These are phyloP conservation scores for Sinocyclocheilus maitianheensis DNA, from an alignment of 2,113 vertebrate genomes.

Conservation along the genomic window DNA sequence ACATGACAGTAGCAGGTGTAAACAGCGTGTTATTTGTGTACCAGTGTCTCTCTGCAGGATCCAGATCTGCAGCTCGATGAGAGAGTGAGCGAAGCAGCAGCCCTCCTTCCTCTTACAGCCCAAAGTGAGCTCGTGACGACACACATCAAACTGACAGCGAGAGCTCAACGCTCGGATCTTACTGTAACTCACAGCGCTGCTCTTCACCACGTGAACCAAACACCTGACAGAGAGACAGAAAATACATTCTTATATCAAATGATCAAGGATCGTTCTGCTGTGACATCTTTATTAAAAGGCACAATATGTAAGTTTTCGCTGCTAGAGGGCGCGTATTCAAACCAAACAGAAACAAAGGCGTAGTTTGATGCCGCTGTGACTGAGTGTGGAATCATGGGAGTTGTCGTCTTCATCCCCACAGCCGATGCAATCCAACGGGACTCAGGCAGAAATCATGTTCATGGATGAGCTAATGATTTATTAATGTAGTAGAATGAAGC, in stretches of 20 bases:
- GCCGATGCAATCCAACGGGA: too few relatives aligned
- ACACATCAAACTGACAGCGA: conserved; percentile 84
- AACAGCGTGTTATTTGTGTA: conserved; percentile 37
- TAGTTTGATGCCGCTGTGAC: too few relatives aligned
- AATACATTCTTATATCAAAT: conserved; percentile 56
- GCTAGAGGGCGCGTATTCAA: too few relatives aligned
- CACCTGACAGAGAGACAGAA: conserved; percentile 83
- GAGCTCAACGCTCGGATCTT: conserved; percentile 88
- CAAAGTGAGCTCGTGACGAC: conserved; percentile 82
- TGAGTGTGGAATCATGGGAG: too few relatives aligned
- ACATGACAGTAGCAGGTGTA: neutral
- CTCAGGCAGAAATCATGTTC: too few relatives aligned
- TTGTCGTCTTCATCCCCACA: too few relatives aligned
- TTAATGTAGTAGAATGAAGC: too few relatives aligned
- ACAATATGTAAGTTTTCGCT: too few relatives aligned
- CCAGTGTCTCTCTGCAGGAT: conserved; percentile 87
- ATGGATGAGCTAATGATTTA: too few relatives aligned
- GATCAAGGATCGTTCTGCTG: too few relatives aligned
- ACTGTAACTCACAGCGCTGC: conserved; percentile 79
- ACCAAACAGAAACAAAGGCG: too few relatives aligned
- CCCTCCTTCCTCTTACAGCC: conserved; percentile 84
- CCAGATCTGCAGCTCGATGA: conserved; percentile 93
- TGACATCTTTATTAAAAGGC: too few relatives aligned
- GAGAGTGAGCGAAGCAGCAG: conserved; percentile 88
- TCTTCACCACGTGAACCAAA: conserved; percentile 86